Percentiles rank a stretch among this genome's conserved stretches.
Evolutionary conservation across 2,888 invertebrate genomes (phyloP).

Genomic region (Chrysolina haemoptera): DNA sequence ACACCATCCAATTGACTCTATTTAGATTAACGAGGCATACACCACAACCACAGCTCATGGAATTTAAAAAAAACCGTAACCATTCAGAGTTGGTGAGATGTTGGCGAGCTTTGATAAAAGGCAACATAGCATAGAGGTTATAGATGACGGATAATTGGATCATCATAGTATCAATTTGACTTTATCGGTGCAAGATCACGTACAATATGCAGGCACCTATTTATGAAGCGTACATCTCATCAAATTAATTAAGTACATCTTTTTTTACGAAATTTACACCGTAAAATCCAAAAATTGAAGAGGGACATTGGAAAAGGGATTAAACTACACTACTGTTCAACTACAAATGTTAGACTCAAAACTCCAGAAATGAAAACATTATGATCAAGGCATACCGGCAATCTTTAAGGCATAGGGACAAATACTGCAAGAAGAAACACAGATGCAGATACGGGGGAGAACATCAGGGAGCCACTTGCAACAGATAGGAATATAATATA

Average conservation of each 20-base stretch:
- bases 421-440: too few species aligned
- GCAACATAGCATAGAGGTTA: constrained; percentile 29
- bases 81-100: constrained; percentile 27
- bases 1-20: too few species aligned
- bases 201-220: constrained; percentile 56
- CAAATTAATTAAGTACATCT: constrained; percentile 57
- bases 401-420: too few species aligned
- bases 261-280: constrained; percentile 39
- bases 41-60: constrained; percentile 19
- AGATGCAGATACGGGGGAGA: too few species aligned
- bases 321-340: too few species aligned
- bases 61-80: constrained; percentile 9
- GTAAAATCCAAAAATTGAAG: too few species aligned
- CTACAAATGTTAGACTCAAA: too few species aligned
- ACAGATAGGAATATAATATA: too few species aligned
- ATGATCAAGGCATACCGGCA: too few species aligned
- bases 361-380: too few species aligned
- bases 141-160: constrained; percentile 60
- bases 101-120: constrained; percentile 25
- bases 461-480: too few species aligned
- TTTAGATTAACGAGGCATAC: constrained; percentile 11
- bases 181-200: constrained; percentile 68
- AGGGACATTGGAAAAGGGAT: too few species aligned
- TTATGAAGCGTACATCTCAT: constrained; percentile 51
- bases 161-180: constrained; percentile 68